Base-by-base conservation (phyloP, 2,797 vertebrate species). In the Apogon hyalosoma region DNA sequence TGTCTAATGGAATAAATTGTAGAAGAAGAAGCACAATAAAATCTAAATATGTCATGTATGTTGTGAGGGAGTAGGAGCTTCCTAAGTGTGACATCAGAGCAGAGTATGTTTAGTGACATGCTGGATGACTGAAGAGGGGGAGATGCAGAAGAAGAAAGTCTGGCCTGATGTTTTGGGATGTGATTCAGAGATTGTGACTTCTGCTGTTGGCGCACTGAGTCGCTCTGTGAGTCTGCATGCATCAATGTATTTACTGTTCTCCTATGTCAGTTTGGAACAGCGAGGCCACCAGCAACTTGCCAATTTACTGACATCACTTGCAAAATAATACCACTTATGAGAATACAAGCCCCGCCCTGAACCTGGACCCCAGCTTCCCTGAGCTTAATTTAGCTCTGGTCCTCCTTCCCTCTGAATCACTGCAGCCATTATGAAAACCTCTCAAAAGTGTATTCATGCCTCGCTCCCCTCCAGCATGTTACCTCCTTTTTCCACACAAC, bases 401-500 rank as follows among this genome's bases (percentile, higher is more conserved):
- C 63, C 50, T 78, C 60, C 50, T 76, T 74, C 16, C 67, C 87
- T 79, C 82, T 90, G 88, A 90, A 92, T 92, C 88, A 90, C 86
- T 80, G 88, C 77, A 69, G 79, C 82, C 80, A 74, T 90, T 89
- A 90, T 83, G 83, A 89, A 49, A 80, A 63, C 8, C 43, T 78
- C 79, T 92, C 74, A 90, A 87, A 80, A 75, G 79, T 84, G 87
- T 66, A 90, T 90, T 93, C 87, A 91, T 90, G 69, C 68, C 59
- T 56, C 64, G 56, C 74, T 72, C 65, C 69, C 77, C 83, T 87
- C 83, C 75, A 83, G 80, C 77, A 54, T 54, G 86, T 93, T 84
- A 92, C 90, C 53, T 71, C 55, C 52, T 91, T 92, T 92, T 92
- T 93, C 90, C 91, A 92, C 85, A 77, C n/a, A 31, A 15, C 71